These are phyloP conservation scores for Sipha flava DNA, from an alignment of 1,140 invertebrate genomes.

Conservation along the genomic window DNA sequence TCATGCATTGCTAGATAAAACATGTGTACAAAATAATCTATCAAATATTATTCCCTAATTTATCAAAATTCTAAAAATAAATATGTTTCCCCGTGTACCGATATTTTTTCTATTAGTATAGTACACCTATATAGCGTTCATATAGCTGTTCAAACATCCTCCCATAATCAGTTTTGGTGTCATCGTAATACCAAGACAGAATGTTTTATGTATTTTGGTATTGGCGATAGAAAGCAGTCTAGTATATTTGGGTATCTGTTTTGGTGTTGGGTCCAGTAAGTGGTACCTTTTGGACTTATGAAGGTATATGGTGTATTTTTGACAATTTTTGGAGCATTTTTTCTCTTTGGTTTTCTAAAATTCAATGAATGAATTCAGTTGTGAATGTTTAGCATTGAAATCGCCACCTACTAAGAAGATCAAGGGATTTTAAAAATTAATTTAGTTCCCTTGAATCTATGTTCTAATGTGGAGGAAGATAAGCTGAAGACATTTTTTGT, in stretches of 20 bases:
- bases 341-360: background rate
- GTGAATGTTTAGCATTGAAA: slow-evolving; percentile 1
- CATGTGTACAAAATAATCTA: no score
- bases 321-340: background rate
- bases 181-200: no score
- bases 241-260: slow-evolving; percentile 10
- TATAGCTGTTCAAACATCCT: no score
- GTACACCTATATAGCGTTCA: no score
- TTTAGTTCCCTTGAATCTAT: background rate
- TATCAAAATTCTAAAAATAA: no score
- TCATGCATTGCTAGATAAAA: no score
- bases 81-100: no score
- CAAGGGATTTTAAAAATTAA: background rate
- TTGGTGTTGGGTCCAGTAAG: slow-evolving; percentile 5
- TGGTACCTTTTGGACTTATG: background rate
- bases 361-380: background rate
- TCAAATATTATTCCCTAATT: no score
- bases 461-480: background rate
- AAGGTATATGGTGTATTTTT: background rate
- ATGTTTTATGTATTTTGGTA: background rate
- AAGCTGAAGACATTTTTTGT: slow-evolving; percentile 9
- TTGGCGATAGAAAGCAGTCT: slow-evolving; percentile 8
- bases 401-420: slow-evolving; percentile 18
- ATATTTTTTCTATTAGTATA: no score
- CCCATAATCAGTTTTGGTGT: no score